Conservation (phyloP, 2,113 vertebrate species). For the Callionymus lyra region DNA sequence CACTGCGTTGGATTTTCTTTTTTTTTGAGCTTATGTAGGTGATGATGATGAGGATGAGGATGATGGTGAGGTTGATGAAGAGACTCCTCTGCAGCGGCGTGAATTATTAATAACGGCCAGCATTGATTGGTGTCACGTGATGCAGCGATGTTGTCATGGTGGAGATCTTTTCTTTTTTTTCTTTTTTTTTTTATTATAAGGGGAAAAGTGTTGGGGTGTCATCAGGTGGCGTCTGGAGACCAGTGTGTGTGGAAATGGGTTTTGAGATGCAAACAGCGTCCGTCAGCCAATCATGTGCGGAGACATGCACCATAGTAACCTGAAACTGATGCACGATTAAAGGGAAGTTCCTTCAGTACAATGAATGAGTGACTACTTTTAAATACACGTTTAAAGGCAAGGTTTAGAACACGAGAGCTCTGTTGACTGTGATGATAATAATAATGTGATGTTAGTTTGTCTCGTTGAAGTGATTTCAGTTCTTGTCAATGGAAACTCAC, state of each 20-base stretch:
- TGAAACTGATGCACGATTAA: constrained; percentile 2
- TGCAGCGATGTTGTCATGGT: constrained; percentile 2
- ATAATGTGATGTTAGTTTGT: no score
- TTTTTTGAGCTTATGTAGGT: no score
- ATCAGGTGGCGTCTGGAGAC: background rate
- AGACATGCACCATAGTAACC: constrained; percentile 2
- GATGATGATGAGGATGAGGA: constrained; percentile 1
- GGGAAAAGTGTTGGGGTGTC: background rate
- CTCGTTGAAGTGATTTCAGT: no score
- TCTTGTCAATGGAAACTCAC: no score
- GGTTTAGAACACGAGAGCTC: no score
- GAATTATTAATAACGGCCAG: constrained; percentile 45
- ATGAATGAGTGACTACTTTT: no score
- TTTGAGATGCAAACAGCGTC: background rate
- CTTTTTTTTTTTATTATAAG: no score
- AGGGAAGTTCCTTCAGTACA: background rate
- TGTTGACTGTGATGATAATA: no score
- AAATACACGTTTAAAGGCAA: no score
- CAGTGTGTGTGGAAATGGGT: constrained; percentile 4
- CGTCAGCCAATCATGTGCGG: constrained; percentile 4
- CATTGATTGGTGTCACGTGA: constrained; percentile 40
- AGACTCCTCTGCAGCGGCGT: constrained; percentile 1
- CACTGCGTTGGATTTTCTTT: background rate
- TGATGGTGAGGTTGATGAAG: constrained; percentile 21
- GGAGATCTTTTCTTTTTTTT: constrained; percentile 1